Evolutionary conservation across 2,888 invertebrate species (phyloP), one percentile per base, ranked within the genome.

Genomic region (Beris morrisii): DNA sequence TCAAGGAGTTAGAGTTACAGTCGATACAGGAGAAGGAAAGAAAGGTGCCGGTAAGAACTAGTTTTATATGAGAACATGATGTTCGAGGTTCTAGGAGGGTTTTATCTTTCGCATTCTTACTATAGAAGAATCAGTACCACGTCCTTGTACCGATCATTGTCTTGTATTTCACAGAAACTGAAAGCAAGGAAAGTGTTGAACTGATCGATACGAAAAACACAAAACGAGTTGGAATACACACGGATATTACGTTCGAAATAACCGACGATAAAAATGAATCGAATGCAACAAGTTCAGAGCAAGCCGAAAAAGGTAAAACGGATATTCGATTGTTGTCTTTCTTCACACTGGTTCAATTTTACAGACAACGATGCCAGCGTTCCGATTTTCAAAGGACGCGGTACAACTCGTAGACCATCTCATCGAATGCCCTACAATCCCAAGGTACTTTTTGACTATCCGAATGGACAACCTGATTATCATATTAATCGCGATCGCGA

Each of bases 181-280:
- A 59, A 9, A 69, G 67, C 50, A 80, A 80, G 57, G 80, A 79
- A 72, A 80, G 80, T 71, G 79, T 79, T 5, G 79, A 79, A 75
- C 77, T 79, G 67, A 76, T 78, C 48, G 80, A 79, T 61, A 73
- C 73, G 69, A 76, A 77, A 56, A 80, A 78, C 64, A 77, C 76
- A 66, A 81, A 79, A 72, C 77, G 76, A 57, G 78, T 81, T 68
- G 81, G 81, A 61, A 80, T 81, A 69, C 79, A 79, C 68, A 81
- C 81, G 9, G 81, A 81, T 70, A 80, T 81, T 66, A 81, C 81
- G 67, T 81, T 81, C 68, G 81, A 81, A 69, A 78, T 81, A 66
- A 77, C 78, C 28, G 77, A 78, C 28, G 78, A 74, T 22, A 65
- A 69, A 53, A 70, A 69, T 28, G 76, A 76, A 30, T 73, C 69